A percentile compares a stretch with the other conserved stretches of the same genome.
These are phyloP conservation scores for Drosophila chauvacae DNA, from an alignment of 1,140 invertebrate species.

Conservation along the genomic window DNA sequence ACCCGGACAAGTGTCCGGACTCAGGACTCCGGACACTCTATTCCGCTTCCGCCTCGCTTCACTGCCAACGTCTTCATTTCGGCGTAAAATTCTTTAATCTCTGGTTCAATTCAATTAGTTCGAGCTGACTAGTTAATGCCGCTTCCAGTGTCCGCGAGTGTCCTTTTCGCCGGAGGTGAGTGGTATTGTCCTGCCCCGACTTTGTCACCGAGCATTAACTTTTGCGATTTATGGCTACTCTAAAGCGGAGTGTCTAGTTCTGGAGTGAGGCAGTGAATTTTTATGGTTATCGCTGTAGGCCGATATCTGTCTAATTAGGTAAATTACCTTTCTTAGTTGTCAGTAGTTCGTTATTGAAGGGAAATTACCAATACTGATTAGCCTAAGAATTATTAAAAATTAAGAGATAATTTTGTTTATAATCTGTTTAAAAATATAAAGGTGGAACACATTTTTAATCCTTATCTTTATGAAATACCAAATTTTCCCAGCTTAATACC, in stretches of 20 bases:
- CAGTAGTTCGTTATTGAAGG: not conserved
- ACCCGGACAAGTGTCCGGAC: constrained; percentile 50
- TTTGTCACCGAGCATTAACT: constrained; percentile 75
- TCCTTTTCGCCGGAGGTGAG: constrained; percentile 60
- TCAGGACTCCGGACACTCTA: constrained; percentile 16
- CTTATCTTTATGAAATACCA: no score
- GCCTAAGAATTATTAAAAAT: not conserved
- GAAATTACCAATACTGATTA: not conserved
- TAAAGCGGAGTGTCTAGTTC: not conserved
- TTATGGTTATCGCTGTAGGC: constrained; percentile 32
- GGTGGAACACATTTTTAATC: not conserved
- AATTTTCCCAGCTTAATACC: not conserved
- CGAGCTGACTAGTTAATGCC: constrained; percentile 83
- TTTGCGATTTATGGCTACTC: constrained; percentile 72
- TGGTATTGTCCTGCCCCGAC: constrained; percentile 13
- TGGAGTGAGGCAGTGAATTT: constrained; percentile 5
- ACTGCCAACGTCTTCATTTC: constrained; percentile 67
- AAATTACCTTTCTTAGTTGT: constrained; percentile 15
- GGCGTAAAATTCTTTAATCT: constrained; percentile 84
- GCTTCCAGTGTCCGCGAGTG: constrained; percentile 49
- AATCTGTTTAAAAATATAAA: not conserved
- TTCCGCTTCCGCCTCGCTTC: constrained; percentile 43
- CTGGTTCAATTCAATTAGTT: constrained; percentile 84
- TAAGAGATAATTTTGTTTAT: not conserved
- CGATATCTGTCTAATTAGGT: constrained; percentile 25